Evolutionary conservation across 1,140 invertebrate species (phyloP).

Genomic region (Spodoptera frugiperda): DNA sequence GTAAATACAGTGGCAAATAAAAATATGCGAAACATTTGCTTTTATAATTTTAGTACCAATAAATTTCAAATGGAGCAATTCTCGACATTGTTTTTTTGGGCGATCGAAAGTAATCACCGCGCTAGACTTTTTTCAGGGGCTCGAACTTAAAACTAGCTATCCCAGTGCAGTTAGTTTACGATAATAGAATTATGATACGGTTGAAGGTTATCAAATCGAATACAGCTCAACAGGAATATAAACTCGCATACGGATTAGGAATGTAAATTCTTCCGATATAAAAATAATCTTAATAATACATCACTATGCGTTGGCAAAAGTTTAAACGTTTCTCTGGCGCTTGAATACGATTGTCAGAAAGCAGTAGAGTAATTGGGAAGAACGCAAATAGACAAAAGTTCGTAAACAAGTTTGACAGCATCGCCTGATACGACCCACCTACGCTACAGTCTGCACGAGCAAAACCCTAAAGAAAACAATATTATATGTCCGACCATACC

Average conservation of each 20-base stretch:
- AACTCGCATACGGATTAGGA: constrained; percentile 18
- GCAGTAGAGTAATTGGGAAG: constrained; percentile 50
- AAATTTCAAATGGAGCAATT: constrained; percentile 8
- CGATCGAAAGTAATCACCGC: constrained; percentile 13
- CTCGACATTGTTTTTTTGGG: constrained; percentile 15
- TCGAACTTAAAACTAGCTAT: neutral
- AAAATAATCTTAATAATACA: constrained; percentile 34
- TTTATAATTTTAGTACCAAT: constrained; percentile 22
- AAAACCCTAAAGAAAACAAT: constrained; percentile 54
- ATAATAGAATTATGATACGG: neutral
- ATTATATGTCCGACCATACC: constrained; percentile 26
- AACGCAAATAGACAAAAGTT: constrained; percentile 65
- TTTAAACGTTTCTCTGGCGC: constrained; percentile 53
- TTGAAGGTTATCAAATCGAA: neutral
- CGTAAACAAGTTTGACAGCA: constrained; percentile 75
- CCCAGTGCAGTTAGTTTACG: neutral
- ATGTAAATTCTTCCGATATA: constrained; percentile 13
- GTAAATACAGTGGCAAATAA: neutral
- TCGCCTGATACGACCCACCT: constrained; percentile 63
- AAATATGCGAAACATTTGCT: constrained; percentile 2
- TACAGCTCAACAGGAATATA: constrained; percentile 2
- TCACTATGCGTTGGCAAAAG: constrained; percentile 47
- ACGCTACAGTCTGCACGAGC: constrained; percentile 60
- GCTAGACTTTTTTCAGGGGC: constrained; percentile 5
- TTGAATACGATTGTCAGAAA: constrained; percentile 54